These are phyloP conservation scores for Mustela lutreola DNA, from an alignment of 2,113 vertebrate genomes.

Conservation along the genomic window DNA sequence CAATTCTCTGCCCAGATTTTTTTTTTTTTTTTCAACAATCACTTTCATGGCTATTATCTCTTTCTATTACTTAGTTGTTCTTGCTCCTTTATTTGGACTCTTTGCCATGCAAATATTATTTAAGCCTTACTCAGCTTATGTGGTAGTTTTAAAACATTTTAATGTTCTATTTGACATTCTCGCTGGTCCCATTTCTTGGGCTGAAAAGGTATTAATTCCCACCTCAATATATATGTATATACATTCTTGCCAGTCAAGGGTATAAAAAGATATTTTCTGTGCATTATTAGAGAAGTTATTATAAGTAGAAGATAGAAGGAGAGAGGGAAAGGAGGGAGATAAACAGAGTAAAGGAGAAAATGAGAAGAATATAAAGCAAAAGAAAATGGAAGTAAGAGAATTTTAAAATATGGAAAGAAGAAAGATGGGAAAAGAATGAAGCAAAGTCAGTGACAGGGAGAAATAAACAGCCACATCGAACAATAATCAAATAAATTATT, in stretches of 20 bases:
- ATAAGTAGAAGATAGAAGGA: background rate
- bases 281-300: conserved; percentile 60
- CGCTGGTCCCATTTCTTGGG: conserved; percentile 63
- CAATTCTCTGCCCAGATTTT: conserved; percentile 9
- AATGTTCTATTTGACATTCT: conserved; percentile 78
- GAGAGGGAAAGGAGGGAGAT: background rate
- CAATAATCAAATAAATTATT: background rate
- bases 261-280: conserved; percentile 69
- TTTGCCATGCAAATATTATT: conserved; percentile 76
- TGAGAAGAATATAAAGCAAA: background rate
- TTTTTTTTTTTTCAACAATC: conserved; percentile 69
- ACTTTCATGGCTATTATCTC: conserved; percentile 63
- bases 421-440: background rate
- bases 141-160: conserved; percentile 71
- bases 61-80: conserved; percentile 69
- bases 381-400: background rate
- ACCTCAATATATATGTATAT: conserved; percentile 78
- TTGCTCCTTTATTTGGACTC: conserved; percentile 70
- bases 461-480: background rate
- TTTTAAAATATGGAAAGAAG: background rate
- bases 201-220: conserved; percentile 74
- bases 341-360: background rate
- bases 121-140: conserved; percentile 67
- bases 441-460: background rate
- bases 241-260: conserved; percentile 57